Percentiles rank a stretch among this genome's conserved stretches.
Evolutionary conservation across 2,113 vertebrate species (phyloP).

Genomic region (Castor canadensis): DNA sequence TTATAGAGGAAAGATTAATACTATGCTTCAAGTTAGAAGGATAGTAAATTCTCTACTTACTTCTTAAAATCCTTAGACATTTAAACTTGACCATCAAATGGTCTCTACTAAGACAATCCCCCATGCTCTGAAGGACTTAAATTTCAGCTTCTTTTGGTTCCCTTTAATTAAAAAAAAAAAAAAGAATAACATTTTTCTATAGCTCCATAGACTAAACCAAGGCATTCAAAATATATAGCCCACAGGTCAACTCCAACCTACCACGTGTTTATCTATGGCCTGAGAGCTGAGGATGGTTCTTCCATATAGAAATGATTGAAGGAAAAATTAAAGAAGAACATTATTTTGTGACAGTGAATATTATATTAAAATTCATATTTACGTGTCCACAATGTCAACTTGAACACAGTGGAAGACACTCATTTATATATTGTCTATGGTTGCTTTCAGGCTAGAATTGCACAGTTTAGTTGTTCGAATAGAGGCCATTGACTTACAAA

Average conservation of each 20-base stretch:
- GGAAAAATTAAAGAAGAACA: not conserved
- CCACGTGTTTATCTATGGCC: not conserved
- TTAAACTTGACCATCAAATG: slow-evolving; percentile 24
- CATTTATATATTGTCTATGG: not conserved
- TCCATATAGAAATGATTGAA: not conserved
- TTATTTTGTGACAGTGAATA: not conserved
- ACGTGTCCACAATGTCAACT: not conserved
- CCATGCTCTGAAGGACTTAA: not conserved
- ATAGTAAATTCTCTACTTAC: slow-evolving; percentile 13
- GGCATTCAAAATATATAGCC: not conserved
- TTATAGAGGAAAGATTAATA: slow-evolving; percentile 14
- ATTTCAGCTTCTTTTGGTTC: not conserved
- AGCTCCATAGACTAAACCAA: not conserved
- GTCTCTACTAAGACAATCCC: not conserved
- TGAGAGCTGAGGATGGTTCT: not conserved
- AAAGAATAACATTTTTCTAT: not conserved
- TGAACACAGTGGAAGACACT: not conserved
- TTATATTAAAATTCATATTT: slow-evolving; percentile 13
- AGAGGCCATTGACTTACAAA: not conserved
- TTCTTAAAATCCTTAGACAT: slow-evolving; percentile 45
- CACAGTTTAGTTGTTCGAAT: not conserved
- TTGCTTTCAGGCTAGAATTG: not conserved
- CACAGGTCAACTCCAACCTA: not conserved
- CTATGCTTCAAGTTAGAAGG: not conserved
- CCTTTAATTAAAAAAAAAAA: slow-evolving; percentile 1